Evolutionary conservation across 2,113 vertebrate species (phyloP), one percentile per base, ranked within the genome.

Genomic region (Elaphurus davidianus): DNA sequence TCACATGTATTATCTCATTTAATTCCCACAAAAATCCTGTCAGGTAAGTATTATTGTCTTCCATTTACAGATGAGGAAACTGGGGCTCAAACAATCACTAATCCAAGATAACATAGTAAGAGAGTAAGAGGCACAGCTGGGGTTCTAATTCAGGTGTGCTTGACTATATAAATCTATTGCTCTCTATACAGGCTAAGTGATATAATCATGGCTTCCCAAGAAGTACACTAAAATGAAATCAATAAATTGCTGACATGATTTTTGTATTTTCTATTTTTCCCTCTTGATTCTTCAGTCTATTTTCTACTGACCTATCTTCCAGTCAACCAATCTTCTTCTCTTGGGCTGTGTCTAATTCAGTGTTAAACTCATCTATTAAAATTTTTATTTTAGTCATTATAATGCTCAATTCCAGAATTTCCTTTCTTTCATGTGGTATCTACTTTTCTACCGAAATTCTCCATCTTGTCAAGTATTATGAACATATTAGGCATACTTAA

Each of bases 321-420:
- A 83, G 21, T 47, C 50, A 17, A 64, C 30, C 40, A 95, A 62
- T 94, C 17, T 15, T 91, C 14, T 19, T 91, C 74, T 91, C 52
- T 67, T 96, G 57, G 85, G 21, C 40, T 91, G 3, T 57, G 79
- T 86, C 71, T 85, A 91, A 76, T 93, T 60, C 85, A 36, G 7
- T 86, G 15, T 86, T 74, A 88, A 86, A 28, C 30, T 64, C 54
- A 86, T 90, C 13, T 86, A 90, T 86, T 47, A 94, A 90, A n/a
- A 64, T 78, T 45, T 78, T 55, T 57, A 62, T 93, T 96, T 87
- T 88, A 91, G 36, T 82, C 85, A 33, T 43, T 67, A 11, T 54
- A 97, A 91, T 59, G 45, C 91, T 85, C 82, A 91, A 14, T 91
- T 97, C 2, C 12, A 95, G 52, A 86, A 98, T 89, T 92, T 94